These are phyloP conservation scores for Syritta pipiens DNA, from an alignment of 2,888 invertebrate genomes.

Conservation along the genomic window DNA sequence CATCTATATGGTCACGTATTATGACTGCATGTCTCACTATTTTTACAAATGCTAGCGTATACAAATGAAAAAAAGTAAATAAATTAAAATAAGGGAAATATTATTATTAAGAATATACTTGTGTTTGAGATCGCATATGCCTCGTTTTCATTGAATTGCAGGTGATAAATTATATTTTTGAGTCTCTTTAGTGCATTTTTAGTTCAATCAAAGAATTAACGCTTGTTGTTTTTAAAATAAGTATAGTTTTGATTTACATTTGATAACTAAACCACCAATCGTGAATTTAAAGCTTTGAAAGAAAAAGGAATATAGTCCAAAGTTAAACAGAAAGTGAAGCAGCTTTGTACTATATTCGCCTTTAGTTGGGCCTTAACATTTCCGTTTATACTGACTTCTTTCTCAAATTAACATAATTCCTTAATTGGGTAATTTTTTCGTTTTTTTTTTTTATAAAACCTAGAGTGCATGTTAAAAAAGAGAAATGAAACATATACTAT, in stretches of 20 bases:
- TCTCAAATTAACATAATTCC: too few relatives aligned
- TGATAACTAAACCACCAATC: not conserved
- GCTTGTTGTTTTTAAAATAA: constrained; percentile 9
- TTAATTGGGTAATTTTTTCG: too few relatives aligned
- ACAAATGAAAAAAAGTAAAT: constrained; percentile 5
- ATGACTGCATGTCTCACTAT: constrained; percentile 29
- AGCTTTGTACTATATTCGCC: too few relatives aligned
- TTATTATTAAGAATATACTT: constrained; percentile 20
- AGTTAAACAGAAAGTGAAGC: too few relatives aligned
- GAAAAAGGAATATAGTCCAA: too few relatives aligned
- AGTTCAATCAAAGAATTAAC: constrained; percentile 27
- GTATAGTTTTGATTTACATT: constrained; percentile 2
- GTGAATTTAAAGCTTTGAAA: too few relatives aligned
- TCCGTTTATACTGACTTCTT: too few relatives aligned
- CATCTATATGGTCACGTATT: constrained; percentile 23
- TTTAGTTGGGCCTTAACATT: too few relatives aligned
- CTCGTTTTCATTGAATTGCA: constrained; percentile 9
- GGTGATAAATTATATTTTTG: constrained; percentile 52
- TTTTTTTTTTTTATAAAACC: too few relatives aligned
- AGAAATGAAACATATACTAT: too few relatives aligned
- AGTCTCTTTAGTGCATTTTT: constrained; percentile 47
- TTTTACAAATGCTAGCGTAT: not conserved
- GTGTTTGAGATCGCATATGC: constrained; percentile 10
- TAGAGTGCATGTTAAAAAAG: too few relatives aligned
- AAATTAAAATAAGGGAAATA: constrained; percentile 14